A percentile compares a stretch with the other conserved stretches of the same genome.
Conservation (phyloP, 2,888 invertebrate species). For the Galerucella nymphaeae region DNA sequence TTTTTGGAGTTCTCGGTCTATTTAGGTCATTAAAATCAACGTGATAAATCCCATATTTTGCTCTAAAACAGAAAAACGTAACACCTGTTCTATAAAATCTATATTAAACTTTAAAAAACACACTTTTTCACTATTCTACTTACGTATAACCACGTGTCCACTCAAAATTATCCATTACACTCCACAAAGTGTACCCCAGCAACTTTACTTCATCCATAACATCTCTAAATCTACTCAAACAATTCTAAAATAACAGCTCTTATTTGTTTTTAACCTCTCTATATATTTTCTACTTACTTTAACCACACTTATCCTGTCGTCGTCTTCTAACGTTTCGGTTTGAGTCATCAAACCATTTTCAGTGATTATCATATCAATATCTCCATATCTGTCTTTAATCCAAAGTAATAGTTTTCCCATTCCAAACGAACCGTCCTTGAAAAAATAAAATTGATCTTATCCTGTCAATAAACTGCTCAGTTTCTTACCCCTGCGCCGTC, state of each 20-base stretch:
- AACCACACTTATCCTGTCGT: slow-evolving; percentile 60
- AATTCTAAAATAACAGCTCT: background rate
- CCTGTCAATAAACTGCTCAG: background rate
- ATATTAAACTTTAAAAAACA: too few relatives aligned
- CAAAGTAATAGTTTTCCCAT: slow-evolving; percentile 66
- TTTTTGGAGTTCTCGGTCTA: slow-evolving; percentile 28
- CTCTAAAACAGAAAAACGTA: slow-evolving; percentile 15
- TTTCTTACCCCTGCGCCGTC: background rate
- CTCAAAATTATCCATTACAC: slow-evolving; percentile 21
- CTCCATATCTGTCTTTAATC: slow-evolving; percentile 65
- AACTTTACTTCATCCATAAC: slow-evolving; percentile 18
- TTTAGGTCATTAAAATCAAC: slow-evolving; percentile 26
- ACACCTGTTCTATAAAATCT: background rate
- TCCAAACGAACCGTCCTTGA: slow-evolving; percentile 29
- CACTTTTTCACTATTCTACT: background rate
- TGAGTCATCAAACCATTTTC: slow-evolving; percentile 61
- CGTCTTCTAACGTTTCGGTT: slow-evolving; percentile 67
- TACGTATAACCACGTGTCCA: slow-evolving; percentile 20
- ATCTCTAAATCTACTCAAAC: slow-evolving; percentile 21
- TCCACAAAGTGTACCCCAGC: slow-evolving; percentile 18
- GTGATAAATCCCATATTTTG: slow-evolving; percentile 25
- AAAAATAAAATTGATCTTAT: background rate
- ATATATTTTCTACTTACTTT: background rate
- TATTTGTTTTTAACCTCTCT: too few relatives aligned
- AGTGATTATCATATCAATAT: slow-evolving; percentile 69